These are phyloP conservation scores for Oreochromis grahami DNA, from an alignment of 2,797 vertebrate genomes.

Conservation along the genomic window DNA sequence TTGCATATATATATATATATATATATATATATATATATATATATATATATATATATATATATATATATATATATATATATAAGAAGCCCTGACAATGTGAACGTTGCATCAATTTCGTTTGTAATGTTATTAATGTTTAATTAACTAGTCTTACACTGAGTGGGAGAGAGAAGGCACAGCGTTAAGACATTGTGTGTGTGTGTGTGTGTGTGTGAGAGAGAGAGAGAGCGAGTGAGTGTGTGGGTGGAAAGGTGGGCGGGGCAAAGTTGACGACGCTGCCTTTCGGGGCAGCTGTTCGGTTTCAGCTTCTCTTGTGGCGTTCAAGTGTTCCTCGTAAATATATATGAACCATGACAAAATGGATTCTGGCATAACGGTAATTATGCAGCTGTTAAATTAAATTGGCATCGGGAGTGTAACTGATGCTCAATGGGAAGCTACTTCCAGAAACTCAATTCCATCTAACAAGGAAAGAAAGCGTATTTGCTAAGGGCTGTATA, in stretches of 20 bases:
- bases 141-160: not conserved
- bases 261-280: conserved; percentile 26
- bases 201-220: not conserved
- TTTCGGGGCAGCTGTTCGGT: conserved; percentile 63
- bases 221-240: not conserved
- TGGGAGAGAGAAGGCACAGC: not conserved
- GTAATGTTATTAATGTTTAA: not conserved
- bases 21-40: too few relatives aligned
- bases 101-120: not conserved
- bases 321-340: conserved; percentile 32
- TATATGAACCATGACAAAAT: not conserved
- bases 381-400: not conserved
- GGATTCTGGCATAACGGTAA: not conserved
- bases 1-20: not conserved
- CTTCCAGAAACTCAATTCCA: not conserved
- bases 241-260: conserved; percentile 34
- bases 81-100: not conserved
- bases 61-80: too few relatives aligned
- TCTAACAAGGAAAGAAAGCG: not conserved
- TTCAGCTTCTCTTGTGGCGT: conserved; percentile 58
- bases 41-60: too few relatives aligned
- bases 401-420: not conserved
- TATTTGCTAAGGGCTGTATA: not conserved
- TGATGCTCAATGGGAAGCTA: not conserved
- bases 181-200: not conserved